These are phyloP conservation scores for Microtus oregoni DNA, from an alignment of 2,113 vertebrate genomes.

Conservation along the genomic window DNA sequence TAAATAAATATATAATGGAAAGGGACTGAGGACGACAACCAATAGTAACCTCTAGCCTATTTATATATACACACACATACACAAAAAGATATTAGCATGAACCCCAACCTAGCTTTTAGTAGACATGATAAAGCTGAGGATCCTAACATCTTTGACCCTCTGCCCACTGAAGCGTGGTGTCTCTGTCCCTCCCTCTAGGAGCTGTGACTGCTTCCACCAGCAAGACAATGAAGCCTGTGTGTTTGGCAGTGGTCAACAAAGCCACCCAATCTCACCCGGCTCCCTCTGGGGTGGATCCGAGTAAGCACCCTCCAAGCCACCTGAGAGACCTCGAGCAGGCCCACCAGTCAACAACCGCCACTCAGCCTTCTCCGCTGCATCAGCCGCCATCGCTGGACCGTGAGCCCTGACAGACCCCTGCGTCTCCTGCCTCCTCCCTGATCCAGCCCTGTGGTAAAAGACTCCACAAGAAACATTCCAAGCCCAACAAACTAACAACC, in stretches of 20 bases:
- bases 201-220: background rate
- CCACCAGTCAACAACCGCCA: accelerated
- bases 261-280: background rate
- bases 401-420: background rate
- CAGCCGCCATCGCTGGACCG: background rate
- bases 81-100: background rate
- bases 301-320: background rate
- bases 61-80: background rate
- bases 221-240: no score
- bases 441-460: no score
- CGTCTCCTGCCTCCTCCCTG: background rate
- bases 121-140: no score
- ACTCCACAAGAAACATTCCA: background rate
- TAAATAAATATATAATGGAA: background rate
- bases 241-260: no score
- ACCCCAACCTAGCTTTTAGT: background rate
- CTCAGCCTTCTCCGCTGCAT: background rate
- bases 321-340: accelerated
- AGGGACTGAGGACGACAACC: background rate
- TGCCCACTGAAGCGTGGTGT: background rate
- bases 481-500: background rate
- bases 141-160: background rate
- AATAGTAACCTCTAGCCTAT: background rate
- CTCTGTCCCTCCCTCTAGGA: background rate
- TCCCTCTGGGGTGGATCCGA: background rate